Conservation (phyloP, 2,113 vertebrate genomes). For the Grantiella picta region DNA sequence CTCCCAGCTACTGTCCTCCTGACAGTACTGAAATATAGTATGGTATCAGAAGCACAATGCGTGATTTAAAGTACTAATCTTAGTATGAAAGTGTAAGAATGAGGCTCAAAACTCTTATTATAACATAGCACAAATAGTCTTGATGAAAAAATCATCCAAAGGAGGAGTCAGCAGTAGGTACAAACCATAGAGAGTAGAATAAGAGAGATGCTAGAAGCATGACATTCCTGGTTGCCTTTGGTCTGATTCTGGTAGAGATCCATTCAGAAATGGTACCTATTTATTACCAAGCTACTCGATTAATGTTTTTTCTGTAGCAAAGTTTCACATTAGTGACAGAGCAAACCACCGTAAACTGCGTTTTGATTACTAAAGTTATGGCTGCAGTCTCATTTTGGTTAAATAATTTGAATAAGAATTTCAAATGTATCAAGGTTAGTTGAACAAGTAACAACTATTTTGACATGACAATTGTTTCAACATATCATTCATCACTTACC, state of each 20-base stretch:
- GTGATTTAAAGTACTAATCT: background rate
- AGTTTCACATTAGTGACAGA: background rate
- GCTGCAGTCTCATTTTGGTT: background rate
- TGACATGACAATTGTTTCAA: background rate
- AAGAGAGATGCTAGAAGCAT: background rate
- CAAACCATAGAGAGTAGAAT: background rate
- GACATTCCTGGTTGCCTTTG: background rate
- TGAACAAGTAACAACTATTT: background rate
- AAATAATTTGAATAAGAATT: background rate
- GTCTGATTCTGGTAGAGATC: background rate
- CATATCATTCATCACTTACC: background rate
- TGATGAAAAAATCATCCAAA: background rate
- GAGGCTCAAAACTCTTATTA: background rate
- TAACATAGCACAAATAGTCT: background rate
- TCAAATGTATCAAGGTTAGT: background rate
- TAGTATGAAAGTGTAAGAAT: background rate
- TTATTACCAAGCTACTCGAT: background rate
- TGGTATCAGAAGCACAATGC: fast-evolving
- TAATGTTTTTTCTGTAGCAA: background rate
- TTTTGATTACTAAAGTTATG: background rate
- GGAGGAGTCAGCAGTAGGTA: background rate
- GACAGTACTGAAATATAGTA: background rate
- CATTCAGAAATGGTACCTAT: background rate
- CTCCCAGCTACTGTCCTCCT: background rate
- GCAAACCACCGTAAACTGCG: background rate